Evolutionary conservation across 2,113 vertebrate species (phyloP).

Genomic region (Myrmophylax atrothorax): DNA sequence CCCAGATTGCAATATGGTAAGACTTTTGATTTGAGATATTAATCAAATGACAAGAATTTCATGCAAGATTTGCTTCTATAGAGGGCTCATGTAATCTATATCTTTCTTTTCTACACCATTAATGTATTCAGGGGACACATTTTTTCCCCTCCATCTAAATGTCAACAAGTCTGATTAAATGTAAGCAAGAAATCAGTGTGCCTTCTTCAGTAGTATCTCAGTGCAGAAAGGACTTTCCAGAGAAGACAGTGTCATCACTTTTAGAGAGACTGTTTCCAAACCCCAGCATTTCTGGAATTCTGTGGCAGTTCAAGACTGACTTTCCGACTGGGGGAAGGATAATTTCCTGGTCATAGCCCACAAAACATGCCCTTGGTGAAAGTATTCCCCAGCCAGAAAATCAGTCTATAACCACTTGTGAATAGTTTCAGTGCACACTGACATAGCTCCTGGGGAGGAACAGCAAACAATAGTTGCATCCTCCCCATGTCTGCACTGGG

Average conservation of each 20-base stretch:
- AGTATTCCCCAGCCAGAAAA: background rate
- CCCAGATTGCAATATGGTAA: conserved; percentile 58
- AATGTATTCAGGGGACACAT: conserved; percentile 20
- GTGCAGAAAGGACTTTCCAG: background rate
- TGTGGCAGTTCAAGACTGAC: background rate
- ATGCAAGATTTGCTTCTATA: conserved; percentile 21
- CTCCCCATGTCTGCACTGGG: background rate
- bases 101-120: conserved; percentile 62
- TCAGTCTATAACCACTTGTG: background rate
- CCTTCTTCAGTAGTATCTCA: conserved; percentile 40
- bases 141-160: conserved; percentile 36
- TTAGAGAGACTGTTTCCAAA: conserved; percentile 4
- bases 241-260: conserved; percentile 6
- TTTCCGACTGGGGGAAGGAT: background rate
- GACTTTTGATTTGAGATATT: conserved; percentile 61
- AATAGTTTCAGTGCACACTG: background rate
- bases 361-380: background rate
- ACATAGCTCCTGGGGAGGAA: background rate
- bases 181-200: conserved; percentile 51
- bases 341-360: background rate
- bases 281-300: background rate
- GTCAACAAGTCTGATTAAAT: conserved; percentile 64
- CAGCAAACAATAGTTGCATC: background rate
- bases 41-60: conserved; percentile 55
- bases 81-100: conserved; percentile 34